Conservation (phyloP, 2,888 invertebrate species). For the Cremastinae sp. region DNA sequence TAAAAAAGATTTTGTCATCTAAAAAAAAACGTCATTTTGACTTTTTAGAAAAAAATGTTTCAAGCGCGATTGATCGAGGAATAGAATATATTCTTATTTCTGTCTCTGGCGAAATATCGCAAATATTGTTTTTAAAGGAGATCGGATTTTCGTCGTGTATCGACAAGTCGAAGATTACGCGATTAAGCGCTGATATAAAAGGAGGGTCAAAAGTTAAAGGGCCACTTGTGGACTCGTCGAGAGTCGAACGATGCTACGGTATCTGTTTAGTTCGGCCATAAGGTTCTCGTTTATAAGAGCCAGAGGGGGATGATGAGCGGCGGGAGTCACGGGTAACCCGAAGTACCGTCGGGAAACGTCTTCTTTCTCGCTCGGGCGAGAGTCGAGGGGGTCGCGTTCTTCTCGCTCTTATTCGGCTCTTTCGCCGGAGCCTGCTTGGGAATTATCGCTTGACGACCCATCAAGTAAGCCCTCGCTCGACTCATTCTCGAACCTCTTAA, state of each 20-base stretch:
- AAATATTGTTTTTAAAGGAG: slow-evolving; percentile 10
- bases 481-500: slow-evolving; percentile 81
- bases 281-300: slow-evolving; percentile 78
- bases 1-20: no score
- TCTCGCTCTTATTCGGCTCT: slow-evolving; percentile 47
- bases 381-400: slow-evolving; percentile 34
- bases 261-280: slow-evolving; percentile 81
- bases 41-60: slow-evolving; percentile 62
- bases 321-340: slow-evolving; percentile 68
- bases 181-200: slow-evolving; percentile 79
- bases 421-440: slow-evolving; percentile 73
- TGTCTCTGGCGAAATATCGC: slow-evolving; percentile 9
- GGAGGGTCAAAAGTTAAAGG: slow-evolving; percentile 81
- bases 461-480: slow-evolving; percentile 80
- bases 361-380: slow-evolving; percentile 64
- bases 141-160: slow-evolving; percentile 32
- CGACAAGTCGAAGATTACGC: slow-evolving; percentile 72
- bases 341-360: slow-evolving; percentile 66
- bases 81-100: slow-evolving; percentile 3
- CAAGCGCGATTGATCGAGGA: slow-evolving; percentile 56
- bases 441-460: slow-evolving; percentile 81
- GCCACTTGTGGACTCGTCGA: slow-evolving; percentile 80
- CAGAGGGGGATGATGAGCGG: slow-evolving; percentile 67
- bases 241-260: slow-evolving; percentile 57
- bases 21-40: no score